Evolutionary conservation across 53 echinoderm and acorn worm species (phyloP).

Genomic region (Stichopus horrens): DNA sequence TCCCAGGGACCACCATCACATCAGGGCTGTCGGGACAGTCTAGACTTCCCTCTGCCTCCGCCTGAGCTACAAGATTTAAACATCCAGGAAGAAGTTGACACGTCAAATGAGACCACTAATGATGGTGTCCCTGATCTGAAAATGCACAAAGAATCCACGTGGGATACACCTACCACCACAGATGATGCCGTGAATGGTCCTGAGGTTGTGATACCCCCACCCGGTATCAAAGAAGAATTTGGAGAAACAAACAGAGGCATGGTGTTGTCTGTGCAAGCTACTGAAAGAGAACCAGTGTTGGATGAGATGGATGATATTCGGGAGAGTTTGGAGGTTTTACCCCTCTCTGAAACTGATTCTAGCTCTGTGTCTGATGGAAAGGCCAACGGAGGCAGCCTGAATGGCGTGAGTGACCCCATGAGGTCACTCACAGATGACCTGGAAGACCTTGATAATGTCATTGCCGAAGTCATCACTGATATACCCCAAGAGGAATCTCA

Average conservation of each 20-base stretch:
- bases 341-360: conserved; percentile 32
- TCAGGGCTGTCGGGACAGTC: not conserved
- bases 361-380: conserved; percentile 31
- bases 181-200: not conserved
- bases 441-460: conserved; percentile 10
- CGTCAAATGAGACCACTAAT: not conserved
- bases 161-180: not conserved
- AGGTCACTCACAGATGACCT: conserved; percentile 18
- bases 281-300: not conserved
- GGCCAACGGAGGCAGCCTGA: conserved; percentile 9
- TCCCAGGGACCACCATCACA: not conserved
- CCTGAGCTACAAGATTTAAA: not conserved
- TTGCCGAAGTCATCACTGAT: too few relatives aligned
- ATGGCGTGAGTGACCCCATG: conserved; percentile 10
- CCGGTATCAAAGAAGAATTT: not conserved
- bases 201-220: not conserved
- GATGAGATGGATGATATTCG: not conserved
- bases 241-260: not conserved
- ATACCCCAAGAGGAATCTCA: conserved; percentile 10
- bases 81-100: not conserved
- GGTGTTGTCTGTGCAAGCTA: not conserved
- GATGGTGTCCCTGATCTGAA: not conserved
- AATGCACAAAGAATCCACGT: not conserved
- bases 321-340: conserved; percentile 28
- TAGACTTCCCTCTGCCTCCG: not conserved